Evolutionary conservation across 2,888 invertebrate genomes (phyloP).

Genomic region (Chirona hameri): DNA sequence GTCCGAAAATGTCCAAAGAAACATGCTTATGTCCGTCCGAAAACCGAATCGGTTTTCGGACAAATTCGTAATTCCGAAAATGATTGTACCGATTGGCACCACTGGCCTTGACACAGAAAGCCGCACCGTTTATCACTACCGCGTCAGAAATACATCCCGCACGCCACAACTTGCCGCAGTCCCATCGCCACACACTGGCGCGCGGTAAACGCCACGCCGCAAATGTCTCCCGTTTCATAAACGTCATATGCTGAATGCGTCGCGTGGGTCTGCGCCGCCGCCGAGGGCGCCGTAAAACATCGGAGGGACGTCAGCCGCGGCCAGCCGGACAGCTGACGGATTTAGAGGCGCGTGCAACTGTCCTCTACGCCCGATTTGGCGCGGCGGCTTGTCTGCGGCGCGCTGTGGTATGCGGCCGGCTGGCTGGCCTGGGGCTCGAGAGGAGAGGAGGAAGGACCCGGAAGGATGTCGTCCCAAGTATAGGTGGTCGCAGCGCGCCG

Average conservation of each 20-base stretch:
- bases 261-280: neutral
- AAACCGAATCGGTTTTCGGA: too few relatives aligned
- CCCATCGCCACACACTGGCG: neutral
- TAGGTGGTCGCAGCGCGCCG: too few relatives aligned
- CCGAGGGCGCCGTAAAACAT: neutral
- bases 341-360: neutral
- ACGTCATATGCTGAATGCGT: neutral
- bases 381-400: neutral
- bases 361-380: neutral
- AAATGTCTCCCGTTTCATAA: neutral
- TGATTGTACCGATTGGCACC: too few relatives aligned
- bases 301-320: neutral
- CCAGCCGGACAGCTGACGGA: neutral
- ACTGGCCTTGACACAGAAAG: neutral
- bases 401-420: too few relatives aligned
- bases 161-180: neutral
- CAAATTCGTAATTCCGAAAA: too few relatives aligned
- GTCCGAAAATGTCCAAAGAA: too few relatives aligned
- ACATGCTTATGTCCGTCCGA: too few relatives aligned
- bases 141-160: neutral
- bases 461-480: too few relatives aligned
- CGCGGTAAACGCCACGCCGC: neutral
- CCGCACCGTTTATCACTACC: neutral
- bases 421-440: too few relatives aligned
- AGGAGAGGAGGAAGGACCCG: too few relatives aligned